Evolutionary conservation across 1,140 invertebrate species (phyloP), one percentile per base, ranked within the genome.

Genomic region (Tetranychus urticae): DNA sequence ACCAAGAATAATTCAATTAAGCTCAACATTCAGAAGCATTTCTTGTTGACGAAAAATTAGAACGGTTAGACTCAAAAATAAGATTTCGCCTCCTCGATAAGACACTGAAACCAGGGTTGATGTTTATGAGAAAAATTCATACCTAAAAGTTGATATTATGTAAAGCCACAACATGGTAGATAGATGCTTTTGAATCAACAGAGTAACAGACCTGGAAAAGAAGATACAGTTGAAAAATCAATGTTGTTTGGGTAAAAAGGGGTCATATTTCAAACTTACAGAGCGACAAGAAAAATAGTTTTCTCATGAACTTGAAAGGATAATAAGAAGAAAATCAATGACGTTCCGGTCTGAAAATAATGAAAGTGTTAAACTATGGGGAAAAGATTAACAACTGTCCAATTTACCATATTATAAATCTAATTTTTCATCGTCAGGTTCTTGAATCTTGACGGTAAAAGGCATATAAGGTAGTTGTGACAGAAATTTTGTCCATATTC

Each of bases 231-330:
- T 48, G 48, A 23, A 23, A 23, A 23, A 4, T 50, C 37, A 23
- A 23, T 23, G 23, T 23, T 23, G 23, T 23, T 23, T 23, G 23
- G 0, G 23, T 23, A 23, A 23, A 23, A 23, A 23, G 23, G 23
- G 0, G 23, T 23, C 0, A 23, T 23, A 23, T 23, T 23, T 23
- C 47, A 35, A 57, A 75, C 74, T 72, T 71, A 79, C 68, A 93
- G 71, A 2, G 84, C 81, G 3, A 80, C 82, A 10, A 97, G 72
- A n/a, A 99, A 72, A 69, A 98, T 96, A 8, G 82, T 84, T 74
- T 98, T 98, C 71, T 98, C 94, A 72, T 98, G 94, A 55, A 98
- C 91, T 79, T 98, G 93, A 76, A 85, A 97, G 33, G 92, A 96
- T 72, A 97, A 94, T 10, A 98, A 73, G 69, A 92, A 98, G 73